Evolutionary conservation across 2,113 vertebrate genomes (phyloP).

Genomic region (Cettia cetti): DNA sequence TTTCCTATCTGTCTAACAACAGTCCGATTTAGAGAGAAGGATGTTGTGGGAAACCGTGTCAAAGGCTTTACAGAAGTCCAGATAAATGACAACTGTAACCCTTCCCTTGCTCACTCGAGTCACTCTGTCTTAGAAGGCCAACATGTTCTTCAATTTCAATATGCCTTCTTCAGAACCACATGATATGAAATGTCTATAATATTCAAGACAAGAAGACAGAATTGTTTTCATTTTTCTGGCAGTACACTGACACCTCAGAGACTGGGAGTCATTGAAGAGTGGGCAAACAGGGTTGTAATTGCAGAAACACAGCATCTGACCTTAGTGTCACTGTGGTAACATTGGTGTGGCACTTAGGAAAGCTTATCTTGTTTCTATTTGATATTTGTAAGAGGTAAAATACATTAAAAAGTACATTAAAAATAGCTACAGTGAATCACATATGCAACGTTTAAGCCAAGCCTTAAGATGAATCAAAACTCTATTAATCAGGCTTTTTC

Average conservation of each 20-base stretch:
- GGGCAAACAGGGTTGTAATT: neutral
- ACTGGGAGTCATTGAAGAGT: neutral
- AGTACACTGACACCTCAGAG: neutral
- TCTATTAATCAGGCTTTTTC: neutral
- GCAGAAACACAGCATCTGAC: neutral
- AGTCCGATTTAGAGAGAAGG: neutral
- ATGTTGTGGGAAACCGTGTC: fast-evolving
- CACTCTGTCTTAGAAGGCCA: neutral
- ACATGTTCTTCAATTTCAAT: neutral
- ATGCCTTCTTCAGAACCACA: neutral
- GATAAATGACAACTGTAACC: neutral
- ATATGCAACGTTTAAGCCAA: neutral
- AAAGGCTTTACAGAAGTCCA: neutral
- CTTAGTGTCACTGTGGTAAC: neutral
- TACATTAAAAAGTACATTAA: neutral
- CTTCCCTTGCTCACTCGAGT: neutral
- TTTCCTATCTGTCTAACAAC: neutral
- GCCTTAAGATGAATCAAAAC: neutral
- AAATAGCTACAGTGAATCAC: neutral
- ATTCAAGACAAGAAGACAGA: neutral
- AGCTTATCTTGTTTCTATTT: neutral
- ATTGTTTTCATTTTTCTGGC: neutral
- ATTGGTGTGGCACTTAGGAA: neutral
- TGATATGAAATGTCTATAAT: neutral
- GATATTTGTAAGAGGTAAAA: neutral